Percentiles rank a stretch among this genome's conserved stretches.
These are phyloP conservation scores for Troglohyphantes excavatus DNA, from an alignment of 2,888 invertebrate species.

Conservation along the genomic window DNA sequence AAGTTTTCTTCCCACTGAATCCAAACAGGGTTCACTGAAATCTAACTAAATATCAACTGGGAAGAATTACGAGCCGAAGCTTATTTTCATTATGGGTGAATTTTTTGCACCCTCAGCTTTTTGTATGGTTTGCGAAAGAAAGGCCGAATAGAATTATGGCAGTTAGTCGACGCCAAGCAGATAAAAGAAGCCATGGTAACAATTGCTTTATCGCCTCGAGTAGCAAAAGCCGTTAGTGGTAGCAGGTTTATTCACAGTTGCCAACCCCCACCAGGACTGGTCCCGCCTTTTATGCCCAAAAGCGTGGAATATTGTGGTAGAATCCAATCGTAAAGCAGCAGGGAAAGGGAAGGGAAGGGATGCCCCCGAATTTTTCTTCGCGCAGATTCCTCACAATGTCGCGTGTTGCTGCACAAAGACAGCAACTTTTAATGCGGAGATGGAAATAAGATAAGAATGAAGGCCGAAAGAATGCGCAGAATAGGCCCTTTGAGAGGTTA, in stretches of 20 bases:
- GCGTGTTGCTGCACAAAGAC: slow-evolving; percentile 75
- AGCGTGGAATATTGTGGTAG: slow-evolving; percentile 73
- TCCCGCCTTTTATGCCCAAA: slow-evolving; percentile 43
- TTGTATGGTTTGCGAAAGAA: slow-evolving; percentile 70
- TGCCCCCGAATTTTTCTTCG: slow-evolving; percentile 29
- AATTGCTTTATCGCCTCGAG: slow-evolving; percentile 76
- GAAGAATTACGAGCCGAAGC: slow-evolving; percentile 62
- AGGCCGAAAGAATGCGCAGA: slow-evolving; percentile 28
- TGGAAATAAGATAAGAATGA: slow-evolving; percentile 74
- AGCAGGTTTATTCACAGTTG: slow-evolving; percentile 61
- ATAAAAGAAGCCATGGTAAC: slow-evolving; percentile 65
- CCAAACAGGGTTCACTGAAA: slow-evolving; percentile 63
- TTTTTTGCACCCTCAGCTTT: slow-evolving; percentile 55
- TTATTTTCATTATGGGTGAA: slow-evolving; percentile 66
- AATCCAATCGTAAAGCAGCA: slow-evolving; percentile 64
- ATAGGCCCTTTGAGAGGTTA: slow-evolving; percentile 57
- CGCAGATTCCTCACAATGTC: slow-evolving; percentile 64
- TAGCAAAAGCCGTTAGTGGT: slow-evolving; percentile 77
- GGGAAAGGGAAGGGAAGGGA: slow-evolving; percentile 62
- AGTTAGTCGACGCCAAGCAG: slow-evolving; percentile 68
- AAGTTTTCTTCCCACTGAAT: slow-evolving; percentile 54
- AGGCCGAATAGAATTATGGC: slow-evolving; percentile 66
- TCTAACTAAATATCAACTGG: slow-evolving; percentile 71
- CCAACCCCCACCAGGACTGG: slow-evolving; percentile 50
- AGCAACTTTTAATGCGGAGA: slow-evolving; percentile 69